A percentile compares a stretch with the other conserved stretches of the same genome.
These are phyloP conservation scores for Marisa cornuarietis DNA, from an alignment of 1,140 invertebrate species.

Conservation along the genomic window DNA sequence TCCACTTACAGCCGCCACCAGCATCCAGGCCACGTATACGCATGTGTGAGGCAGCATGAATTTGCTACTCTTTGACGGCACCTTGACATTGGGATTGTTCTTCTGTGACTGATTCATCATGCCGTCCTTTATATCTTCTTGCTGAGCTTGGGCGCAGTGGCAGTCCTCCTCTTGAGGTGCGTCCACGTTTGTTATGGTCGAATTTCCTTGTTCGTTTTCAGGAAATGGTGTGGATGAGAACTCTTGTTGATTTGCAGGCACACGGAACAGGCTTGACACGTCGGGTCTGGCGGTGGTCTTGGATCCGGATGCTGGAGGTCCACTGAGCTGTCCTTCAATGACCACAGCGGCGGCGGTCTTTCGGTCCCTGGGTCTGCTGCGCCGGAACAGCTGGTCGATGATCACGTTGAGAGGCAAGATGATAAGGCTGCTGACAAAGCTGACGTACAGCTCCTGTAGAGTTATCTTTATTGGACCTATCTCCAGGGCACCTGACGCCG, in stretches of 20 bases:
- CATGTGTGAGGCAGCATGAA: conserved; percentile 44
- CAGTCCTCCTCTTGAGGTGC: too few relatives aligned
- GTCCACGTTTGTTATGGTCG: too few relatives aligned
- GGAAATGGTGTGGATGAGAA: too few relatives aligned
- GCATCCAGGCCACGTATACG: conserved; percentile 45
- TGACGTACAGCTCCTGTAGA: conserved; percentile 51
- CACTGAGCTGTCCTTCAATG: too few relatives aligned
- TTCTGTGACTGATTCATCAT: not conserved
- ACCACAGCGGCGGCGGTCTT: not conserved
- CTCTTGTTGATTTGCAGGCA: too few relatives aligned
- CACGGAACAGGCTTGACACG: too few relatives aligned
- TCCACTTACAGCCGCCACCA: conserved; percentile 39
- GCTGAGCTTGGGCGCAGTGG: too few relatives aligned
- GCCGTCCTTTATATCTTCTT: not conserved
- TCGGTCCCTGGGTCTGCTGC: conserved; percentile 42
- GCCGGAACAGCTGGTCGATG: conserved; percentile 56
- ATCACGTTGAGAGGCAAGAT: conserved; percentile 58
- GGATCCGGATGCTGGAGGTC: too few relatives aligned
- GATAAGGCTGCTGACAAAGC: conserved; percentile 54
- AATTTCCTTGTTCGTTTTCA: too few relatives aligned
- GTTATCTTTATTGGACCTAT: conserved; percentile 52
- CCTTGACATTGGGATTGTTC: conserved; percentile 13
- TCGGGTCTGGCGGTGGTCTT: too few relatives aligned
- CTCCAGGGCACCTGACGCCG: conserved; percentile 6
- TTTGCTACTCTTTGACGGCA: conserved; percentile 10